Evolutionary conservation across 64 coral and sea anemone genomes (phyloP).

Genomic region (Dendronephthya gigantea): DNA sequence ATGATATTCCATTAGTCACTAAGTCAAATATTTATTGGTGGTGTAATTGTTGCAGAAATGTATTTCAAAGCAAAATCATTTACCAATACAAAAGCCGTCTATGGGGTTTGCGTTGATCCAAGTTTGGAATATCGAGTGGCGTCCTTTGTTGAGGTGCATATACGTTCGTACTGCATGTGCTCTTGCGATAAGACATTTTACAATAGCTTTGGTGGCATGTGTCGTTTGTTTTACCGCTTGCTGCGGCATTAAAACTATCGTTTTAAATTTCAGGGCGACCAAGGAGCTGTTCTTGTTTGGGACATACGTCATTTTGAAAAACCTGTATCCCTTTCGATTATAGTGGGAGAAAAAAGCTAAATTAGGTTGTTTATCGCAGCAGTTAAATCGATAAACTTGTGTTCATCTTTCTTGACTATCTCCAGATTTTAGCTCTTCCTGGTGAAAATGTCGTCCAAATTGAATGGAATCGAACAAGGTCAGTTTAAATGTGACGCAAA

Average conservation of each 20-base stretch:
- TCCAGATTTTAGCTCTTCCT: background rate
- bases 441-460: slow-evolving; percentile 39
- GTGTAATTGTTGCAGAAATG: slow-evolving; percentile 10
- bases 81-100: slow-evolving; percentile 76
- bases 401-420: background rate
- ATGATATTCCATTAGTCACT: too few species aligned
- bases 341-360: too few species aligned
- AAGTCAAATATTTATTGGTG: background rate
- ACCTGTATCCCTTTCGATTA: slow-evolving; percentile 93
- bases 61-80: slow-evolving; percentile 46
- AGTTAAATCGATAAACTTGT: background rate
- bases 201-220: too few species aligned
- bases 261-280: slow-evolving; percentile 32
- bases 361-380: too few species aligned
- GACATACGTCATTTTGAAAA: slow-evolving; percentile 93
- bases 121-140: slow-evolving; percentile 70
- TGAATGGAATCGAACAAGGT: slow-evolving; percentile 79
- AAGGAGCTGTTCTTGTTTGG: slow-evolving; percentile 70
- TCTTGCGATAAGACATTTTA: too few species aligned
- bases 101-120: slow-evolving; percentile 84
- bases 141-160: slow-evolving; percentile 71
- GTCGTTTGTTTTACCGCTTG: too few species aligned
- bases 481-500: slow-evolving; percentile 7
- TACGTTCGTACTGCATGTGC: background rate
- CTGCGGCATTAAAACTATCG: too few species aligned